These are phyloP conservation scores for Molothrus aeneus DNA, from an alignment of 2,797 vertebrate genomes.

Conservation along the genomic window DNA sequence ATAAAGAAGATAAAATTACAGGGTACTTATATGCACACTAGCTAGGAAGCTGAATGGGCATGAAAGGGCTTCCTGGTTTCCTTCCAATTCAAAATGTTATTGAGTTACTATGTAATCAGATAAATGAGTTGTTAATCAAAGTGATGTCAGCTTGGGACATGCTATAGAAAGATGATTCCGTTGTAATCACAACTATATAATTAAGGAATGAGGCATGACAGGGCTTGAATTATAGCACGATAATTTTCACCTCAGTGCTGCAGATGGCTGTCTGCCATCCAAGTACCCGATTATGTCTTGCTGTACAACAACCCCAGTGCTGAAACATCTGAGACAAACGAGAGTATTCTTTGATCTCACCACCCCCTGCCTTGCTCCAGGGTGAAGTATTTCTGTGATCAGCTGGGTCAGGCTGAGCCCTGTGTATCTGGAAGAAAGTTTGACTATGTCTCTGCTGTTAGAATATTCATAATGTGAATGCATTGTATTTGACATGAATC, in stretches of 20 bases:
- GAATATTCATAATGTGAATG: background rate
- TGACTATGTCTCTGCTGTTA: background rate
- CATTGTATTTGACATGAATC: background rate
- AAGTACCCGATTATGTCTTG: constrained; percentile 9
- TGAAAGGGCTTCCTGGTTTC: constrained; percentile 66
- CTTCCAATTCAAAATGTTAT: constrained; percentile 69
- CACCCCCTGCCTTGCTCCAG: background rate
- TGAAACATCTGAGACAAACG: constrained; percentile 42
- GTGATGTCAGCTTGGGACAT: constrained; percentile 71
- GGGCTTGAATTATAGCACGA: constrained; percentile 56
- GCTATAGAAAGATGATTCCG: constrained; percentile 66
- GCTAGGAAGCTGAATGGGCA: constrained; percentile 63
- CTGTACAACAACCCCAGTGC: background rate
- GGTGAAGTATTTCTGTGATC: constrained; percentile 28
- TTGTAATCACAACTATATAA: constrained; percentile 68
- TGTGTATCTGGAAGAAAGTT: background rate
- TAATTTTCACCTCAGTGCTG: constrained; percentile 61
- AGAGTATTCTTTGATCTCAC: constrained; percentile 33
- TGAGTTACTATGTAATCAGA: constrained; percentile 72
- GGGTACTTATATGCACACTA: background rate
- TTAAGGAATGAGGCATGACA: constrained; percentile 71
- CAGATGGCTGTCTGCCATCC: constrained; percentile 59
- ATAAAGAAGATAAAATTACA: constrained; percentile 66
- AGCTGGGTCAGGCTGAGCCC: constrained; percentile 2
- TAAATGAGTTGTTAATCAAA: constrained; percentile 72